phyloP scores from a whole-genome alignment of 2,888 invertebrate genomes.

The Sycophila texana region DNA sequence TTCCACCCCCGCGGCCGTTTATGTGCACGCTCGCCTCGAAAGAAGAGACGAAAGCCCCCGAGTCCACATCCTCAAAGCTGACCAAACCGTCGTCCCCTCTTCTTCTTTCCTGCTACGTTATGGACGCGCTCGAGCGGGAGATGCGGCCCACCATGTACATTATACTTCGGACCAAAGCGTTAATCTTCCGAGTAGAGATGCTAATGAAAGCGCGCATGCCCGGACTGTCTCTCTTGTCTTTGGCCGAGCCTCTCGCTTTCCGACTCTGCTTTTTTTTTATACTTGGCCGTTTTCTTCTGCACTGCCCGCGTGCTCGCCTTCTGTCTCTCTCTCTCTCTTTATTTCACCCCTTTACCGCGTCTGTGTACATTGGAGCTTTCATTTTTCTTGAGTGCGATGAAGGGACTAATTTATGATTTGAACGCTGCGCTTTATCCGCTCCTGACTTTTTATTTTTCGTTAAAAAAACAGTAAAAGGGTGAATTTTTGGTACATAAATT shows the following conservation, averaged over 20 bases:
- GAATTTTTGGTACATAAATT: too few species aligned
- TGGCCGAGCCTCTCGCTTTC: constrained; percentile 45
- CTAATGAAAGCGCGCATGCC: constrained; percentile 66
- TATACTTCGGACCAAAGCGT: constrained; percentile 62
- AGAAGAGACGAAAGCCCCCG: constrained; percentile 66
- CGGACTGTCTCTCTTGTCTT: constrained; percentile 53
- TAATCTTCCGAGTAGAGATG: constrained; percentile 70
- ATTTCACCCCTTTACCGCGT: constrained; percentile 48
- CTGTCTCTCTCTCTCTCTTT: constrained; percentile 35
- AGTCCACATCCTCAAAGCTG: constrained; percentile 70
- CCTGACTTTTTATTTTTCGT: background rate
- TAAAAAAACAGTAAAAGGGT: too few species aligned
- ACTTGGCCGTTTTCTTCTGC: constrained; percentile 18
- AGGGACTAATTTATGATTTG: constrained; percentile 43
- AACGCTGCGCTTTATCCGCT: constrained; percentile 2
- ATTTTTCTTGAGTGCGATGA: constrained; percentile 52
- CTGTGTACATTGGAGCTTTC: constrained; percentile 44
- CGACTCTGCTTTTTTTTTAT: constrained; percentile 48
- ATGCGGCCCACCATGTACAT: background rate
- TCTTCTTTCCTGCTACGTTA: background rate
- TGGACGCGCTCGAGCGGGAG: background rate
- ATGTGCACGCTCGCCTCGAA: constrained; percentile 49
- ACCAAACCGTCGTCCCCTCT: constrained; percentile 51
- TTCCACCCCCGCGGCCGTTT: background rate
- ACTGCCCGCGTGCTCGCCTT: background rate